These are phyloP conservation scores for Pitangus sulphuratus DNA, from an alignment of 2,797 vertebrate species.

Conservation along the genomic window DNA sequence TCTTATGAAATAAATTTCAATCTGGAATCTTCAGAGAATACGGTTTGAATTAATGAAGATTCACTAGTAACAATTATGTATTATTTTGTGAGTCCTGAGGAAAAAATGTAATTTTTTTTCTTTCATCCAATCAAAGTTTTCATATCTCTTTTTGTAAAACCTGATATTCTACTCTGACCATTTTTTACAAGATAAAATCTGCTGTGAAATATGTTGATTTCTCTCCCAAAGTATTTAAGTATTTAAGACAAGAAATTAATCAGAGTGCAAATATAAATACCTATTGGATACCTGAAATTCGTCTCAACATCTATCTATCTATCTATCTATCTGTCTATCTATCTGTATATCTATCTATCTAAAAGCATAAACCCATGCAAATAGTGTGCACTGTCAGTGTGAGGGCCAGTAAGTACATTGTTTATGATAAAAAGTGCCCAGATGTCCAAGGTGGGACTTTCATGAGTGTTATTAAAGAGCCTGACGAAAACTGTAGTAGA, in stretches of 20 bases:
- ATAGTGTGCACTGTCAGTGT: neutral
- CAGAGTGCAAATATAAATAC: neutral
- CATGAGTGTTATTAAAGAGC: neutral
- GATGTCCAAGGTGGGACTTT: neutral
- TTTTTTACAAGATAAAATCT: neutral
- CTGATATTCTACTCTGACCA: neutral
- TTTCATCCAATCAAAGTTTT: neutral
- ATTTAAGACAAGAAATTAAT: neutral
- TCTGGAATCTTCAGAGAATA: neutral
- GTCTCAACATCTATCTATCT: neutral
- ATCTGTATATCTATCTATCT: neutral
- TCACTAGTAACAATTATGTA: neutral
- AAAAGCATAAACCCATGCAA: neutral
- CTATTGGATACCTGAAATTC: neutral
- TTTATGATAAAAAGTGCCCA: neutral
- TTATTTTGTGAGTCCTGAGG: neutral
- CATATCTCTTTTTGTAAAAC: neutral
- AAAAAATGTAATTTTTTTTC: neutral
- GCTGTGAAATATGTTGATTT: neutral
- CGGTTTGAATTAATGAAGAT: conserved; percentile 11
- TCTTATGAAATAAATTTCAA: conserved; percentile 6
- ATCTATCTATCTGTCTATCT: neutral
- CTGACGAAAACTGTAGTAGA: neutral
- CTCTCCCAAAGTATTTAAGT: neutral
- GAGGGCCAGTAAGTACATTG: neutral